phyloP scores from a whole-genome alignment of 2,888 invertebrate species.

The Drosophila lacicola region DNA sequence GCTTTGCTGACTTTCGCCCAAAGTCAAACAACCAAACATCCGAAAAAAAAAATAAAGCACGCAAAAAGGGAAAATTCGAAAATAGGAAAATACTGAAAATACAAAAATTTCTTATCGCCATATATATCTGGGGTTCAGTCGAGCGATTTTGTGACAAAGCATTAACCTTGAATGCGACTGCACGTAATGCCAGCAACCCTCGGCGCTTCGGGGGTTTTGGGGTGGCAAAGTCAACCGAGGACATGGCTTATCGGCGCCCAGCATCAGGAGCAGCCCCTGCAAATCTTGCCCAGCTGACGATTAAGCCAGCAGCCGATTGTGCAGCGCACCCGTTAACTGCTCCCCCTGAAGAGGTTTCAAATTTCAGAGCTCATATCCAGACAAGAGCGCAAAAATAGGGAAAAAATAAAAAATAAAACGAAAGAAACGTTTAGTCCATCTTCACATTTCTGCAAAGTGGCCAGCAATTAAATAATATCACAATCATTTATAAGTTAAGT shows the following conservation, averaged over 20 bases:
- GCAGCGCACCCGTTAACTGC: constrained; percentile 32
- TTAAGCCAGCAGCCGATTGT: constrained; percentile 32
- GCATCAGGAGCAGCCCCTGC: constrained; percentile 23
- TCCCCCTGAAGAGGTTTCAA: constrained; percentile 32
- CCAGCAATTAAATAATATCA: background rate
- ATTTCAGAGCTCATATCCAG: constrained; percentile 25
- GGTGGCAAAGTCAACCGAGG: constrained; percentile 61
- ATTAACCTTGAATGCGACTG: constrained; percentile 77
- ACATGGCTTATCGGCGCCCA: constrained; percentile 59
- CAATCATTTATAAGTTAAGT: too few relatives aligned
- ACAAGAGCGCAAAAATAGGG: constrained; percentile 1
- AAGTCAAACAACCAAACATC: constrained; percentile 40
- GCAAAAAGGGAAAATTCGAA: constrained; percentile 30
- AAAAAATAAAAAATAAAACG: background rate
- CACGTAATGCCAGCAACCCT: constrained; percentile 48
- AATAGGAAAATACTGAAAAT: constrained; percentile 25
- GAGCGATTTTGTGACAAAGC: constrained; percentile 59
- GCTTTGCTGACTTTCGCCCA: constrained; percentile 38
- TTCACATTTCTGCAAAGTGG: background rate
- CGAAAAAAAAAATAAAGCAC: background rate
- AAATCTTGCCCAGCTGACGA: constrained; percentile 44
- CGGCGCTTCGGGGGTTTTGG: constrained; percentile 16
- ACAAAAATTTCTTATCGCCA: constrained; percentile 52
- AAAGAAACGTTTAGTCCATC: background rate
- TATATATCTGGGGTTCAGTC: constrained; percentile 59